phyloP scores from a whole-genome alignment of 2,113 vertebrate genomes.

The Gavia stellata region DNA sequence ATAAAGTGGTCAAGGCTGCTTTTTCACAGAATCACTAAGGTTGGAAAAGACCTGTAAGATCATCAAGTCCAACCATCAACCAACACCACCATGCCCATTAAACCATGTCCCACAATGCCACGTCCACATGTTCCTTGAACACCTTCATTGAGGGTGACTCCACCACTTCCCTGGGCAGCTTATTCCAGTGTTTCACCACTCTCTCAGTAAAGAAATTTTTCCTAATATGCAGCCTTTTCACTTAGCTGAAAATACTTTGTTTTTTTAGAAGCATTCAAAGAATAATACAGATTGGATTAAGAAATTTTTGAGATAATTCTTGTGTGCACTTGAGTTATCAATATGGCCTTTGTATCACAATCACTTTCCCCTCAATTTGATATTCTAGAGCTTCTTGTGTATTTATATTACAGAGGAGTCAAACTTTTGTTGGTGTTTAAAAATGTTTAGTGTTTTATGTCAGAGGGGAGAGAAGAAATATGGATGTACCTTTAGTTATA shows the following conservation, averaged over 20 bases:
- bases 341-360: neutral
- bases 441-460: neutral
- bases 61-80: no score
- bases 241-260: neutral
- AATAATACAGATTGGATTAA: neutral
- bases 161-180: no score
- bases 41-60: no score
- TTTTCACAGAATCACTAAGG: no score
- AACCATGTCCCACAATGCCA: no score
- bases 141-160: no score
- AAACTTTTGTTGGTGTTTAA: neutral
- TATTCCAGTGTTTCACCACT: no score
- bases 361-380: neutral
- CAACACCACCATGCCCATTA: no score
- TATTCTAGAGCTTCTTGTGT: neutral
- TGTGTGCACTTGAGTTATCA: neutral
- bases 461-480: neutral
- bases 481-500: neutral
- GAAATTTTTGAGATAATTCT: neutral
- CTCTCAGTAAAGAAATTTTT: no score
- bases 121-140: no score
- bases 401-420: neutral
- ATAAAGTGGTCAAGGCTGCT: neutral
- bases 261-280: neutral
- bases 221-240: no score